A percentile compares a stretch with the other conserved stretches of the same genome.
Conservation (phyloP, 2,888 invertebrate genomes). For the Heliconius sara region DNA sequence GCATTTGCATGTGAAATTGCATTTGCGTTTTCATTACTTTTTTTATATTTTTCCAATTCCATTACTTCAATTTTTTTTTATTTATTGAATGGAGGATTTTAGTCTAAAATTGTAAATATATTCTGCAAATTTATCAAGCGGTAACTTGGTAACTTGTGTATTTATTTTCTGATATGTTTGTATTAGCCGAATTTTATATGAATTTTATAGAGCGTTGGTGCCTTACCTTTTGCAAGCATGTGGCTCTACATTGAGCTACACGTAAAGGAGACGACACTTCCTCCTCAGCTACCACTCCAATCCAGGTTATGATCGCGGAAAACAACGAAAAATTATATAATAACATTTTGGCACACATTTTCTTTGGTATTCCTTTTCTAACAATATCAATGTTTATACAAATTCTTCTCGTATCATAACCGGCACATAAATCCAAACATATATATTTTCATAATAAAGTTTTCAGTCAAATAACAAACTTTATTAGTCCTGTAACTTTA, state of each 20-base stretch:
- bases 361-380: slow-evolving; percentile 77
- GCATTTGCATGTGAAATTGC: slow-evolving; percentile 46
- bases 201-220: background rate
- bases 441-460: slow-evolving; percentile 68
- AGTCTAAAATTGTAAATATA: background rate
- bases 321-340: slow-evolving; percentile 80
- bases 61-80: no score
- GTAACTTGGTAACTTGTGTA: background rate
- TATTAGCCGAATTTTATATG: background rate
- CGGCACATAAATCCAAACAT: slow-evolving; percentile 67
- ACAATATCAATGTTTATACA: slow-evolving; percentile 62
- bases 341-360: slow-evolving; percentile 84
- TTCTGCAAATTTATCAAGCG: background rate
- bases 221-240: slow-evolving; percentile 88
- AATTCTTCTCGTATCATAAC: slow-evolving; percentile 76
- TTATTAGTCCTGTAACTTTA: slow-evolving; percentile 46
- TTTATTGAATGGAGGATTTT: background rate
- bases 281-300: slow-evolving; percentile 84
- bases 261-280: slow-evolving; percentile 88
- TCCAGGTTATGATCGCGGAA: slow-evolving; percentile 76
- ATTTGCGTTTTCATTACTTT: slow-evolving; percentile 33
- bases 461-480: slow-evolving; percentile 58
- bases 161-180: background rate
- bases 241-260: slow-evolving; percentile 89
- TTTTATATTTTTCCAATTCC: background rate